Base-by-base conservation (phyloP, 1,140 invertebrate genomes). In the Apocrypta bakeri region DNA sequence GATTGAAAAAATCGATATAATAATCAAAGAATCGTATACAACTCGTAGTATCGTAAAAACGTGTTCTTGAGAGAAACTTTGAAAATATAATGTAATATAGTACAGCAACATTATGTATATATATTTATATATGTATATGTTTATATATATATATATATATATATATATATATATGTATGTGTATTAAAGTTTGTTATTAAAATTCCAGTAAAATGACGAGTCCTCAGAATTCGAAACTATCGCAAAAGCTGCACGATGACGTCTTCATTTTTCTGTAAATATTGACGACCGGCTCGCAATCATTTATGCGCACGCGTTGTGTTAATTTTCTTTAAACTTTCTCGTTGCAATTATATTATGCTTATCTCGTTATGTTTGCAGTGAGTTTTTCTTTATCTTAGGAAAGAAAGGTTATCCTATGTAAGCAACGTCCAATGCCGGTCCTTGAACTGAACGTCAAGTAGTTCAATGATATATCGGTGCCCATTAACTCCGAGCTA, bases 401-500 rank as follows among this genome's bases (percentile, higher is more conserved):
- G 9, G 33, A 37, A 37, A 61, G 56, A 61, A n/a, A n/a, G n/a
- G n/a, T n/a, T n/a, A n/a, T n/a, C n/a, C 4, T 17, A 17, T 17
- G 48, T 14, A 6, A 56, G 27, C 42, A 12, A 31, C 27, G 69
- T 37, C 33, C 72, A 71, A 68, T 61, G 61, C 7, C 64, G 24
- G 66, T 82, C 73, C 80, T 82, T 82, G 73, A 69, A 82, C 77
- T 8, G 40, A 27, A 2, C 31, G n/a, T 37, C 42, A 71, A 81
- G 31, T 81, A 74, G 72, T 42, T 81, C 72, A 81, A 81, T 74
- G 61, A 74, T 75, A 75, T 37, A 75, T 37, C 25, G n/a, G 25
- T n/a, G 24, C 24, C 37, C 25, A 68, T 76, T 37, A 24, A 14
- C n/a, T 76, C n/a, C 31, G 25, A 29, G 64, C 64, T 66, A 78